Percentiles rank a stretch among this genome's conserved stretches.
These are phyloP conservation scores for Saccopteryx leptura DNA, from an alignment of 2,113 vertebrate species.

Conservation along the genomic window DNA sequence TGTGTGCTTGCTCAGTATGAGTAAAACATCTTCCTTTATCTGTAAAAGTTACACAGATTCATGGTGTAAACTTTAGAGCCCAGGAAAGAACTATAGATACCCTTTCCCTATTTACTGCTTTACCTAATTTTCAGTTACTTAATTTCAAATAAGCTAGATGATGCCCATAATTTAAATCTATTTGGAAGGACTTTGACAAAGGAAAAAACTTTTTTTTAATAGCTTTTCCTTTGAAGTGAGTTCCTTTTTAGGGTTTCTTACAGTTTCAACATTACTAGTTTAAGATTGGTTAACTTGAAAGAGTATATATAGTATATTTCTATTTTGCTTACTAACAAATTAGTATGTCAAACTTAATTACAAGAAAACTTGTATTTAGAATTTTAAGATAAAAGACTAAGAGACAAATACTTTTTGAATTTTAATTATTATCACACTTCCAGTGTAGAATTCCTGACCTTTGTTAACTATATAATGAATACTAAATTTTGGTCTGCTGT, in stretches of 20 bases:
- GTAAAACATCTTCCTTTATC: conserved; percentile 43
- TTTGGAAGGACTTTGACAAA: conserved; percentile 70
- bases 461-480: conserved; percentile 72
- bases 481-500: conserved; percentile 67
- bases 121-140: conserved; percentile 57
- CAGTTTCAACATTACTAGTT: conserved; percentile 61
- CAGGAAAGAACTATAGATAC: neutral
- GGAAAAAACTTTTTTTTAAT: conserved; percentile 53
- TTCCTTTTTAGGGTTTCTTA: conserved; percentile 72
- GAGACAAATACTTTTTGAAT: conserved; percentile 66
- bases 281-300: conserved; percentile 63
- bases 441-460: conserved; percentile 59
- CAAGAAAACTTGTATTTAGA: conserved; percentile 68
- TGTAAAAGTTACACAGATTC: neutral
- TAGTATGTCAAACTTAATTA: conserved; percentile 64
- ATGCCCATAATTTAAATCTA: conserved; percentile 61
- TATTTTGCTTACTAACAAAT: conserved; percentile 68
- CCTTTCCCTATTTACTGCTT: conserved; percentile 2
- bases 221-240: conserved; percentile 73
- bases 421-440: conserved; percentile 67
- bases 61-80: conserved; percentile 3
- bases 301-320: conserved; percentile 68
- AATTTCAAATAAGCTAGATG: neutral
- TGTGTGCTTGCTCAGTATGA: conserved; percentile 20
- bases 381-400: conserved; percentile 73